Evolutionary conservation across 2,113 vertebrate genomes (phyloP).

Genomic region (Tachuris rubrigastra): DNA sequence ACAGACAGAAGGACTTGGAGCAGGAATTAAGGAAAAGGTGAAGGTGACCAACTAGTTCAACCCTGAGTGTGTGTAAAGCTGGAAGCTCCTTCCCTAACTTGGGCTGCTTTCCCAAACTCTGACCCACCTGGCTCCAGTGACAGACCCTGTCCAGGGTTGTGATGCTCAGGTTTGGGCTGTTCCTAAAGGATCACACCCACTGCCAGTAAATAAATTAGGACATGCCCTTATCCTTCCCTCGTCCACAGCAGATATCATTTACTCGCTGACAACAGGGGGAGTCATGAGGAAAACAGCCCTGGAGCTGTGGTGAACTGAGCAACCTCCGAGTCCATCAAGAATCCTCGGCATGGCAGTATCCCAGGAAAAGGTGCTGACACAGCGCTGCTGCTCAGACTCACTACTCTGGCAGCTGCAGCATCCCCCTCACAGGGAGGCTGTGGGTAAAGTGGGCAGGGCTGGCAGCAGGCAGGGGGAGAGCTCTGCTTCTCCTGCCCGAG

Average conservation of each 20-base stretch:
- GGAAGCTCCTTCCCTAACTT: not conserved
- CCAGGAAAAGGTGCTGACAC: not conserved
- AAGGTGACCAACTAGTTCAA: not conserved
- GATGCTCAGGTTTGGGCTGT: fast-evolving
- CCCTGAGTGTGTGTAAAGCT: not conserved
- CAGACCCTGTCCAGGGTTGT: not conserved
- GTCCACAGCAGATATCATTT: fast-evolving
- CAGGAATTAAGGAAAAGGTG: not conserved
- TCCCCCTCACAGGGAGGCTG: not conserved
- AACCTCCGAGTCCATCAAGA: not conserved
- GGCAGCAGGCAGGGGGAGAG: not conserved
- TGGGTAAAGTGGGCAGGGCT: not conserved
- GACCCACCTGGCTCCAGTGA: not conserved
- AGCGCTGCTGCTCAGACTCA: not conserved
- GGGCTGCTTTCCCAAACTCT: not conserved
- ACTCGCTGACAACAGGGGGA: fast-evolving
- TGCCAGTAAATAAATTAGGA: not conserved
- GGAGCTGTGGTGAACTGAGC: not conserved
- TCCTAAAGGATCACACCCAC: not conserved
- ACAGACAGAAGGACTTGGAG: not conserved
- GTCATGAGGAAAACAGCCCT: not conserved
- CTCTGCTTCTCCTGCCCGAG: not conserved
- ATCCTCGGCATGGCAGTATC: not conserved
- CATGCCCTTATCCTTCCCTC: not conserved
- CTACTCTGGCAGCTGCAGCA: not conserved